These are phyloP conservation scores for Crocuta crocuta DNA, from an alignment of 2,113 vertebrate species.

Conservation along the genomic window DNA sequence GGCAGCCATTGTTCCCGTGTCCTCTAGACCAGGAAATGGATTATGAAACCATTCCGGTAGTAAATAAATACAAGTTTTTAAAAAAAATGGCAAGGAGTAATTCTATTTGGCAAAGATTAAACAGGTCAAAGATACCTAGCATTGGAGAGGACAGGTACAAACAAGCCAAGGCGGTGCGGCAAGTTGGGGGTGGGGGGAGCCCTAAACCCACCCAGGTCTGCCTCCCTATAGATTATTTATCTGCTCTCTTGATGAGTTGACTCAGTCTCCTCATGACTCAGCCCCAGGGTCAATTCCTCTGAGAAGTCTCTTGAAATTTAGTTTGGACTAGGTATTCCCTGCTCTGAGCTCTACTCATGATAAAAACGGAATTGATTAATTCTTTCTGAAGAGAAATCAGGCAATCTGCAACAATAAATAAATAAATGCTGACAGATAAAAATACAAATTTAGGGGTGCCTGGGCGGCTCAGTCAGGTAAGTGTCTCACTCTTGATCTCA, in stretches of 20 bases:
- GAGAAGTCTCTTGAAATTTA: not conserved
- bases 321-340: not conserved
- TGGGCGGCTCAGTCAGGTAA: too few relatives aligned
- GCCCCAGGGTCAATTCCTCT: not conserved
- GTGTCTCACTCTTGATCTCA: too few relatives aligned
- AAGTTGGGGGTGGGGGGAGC: too few relatives aligned
- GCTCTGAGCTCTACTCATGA: not conserved
- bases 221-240: not conserved
- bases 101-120: constrained; percentile 15
- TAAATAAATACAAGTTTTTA: not conserved
- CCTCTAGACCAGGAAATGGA: constrained; percentile 28
- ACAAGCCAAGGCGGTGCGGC: not conserved
- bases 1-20: not conserved
- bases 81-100: not conserved
- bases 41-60: not conserved
- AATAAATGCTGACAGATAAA: not conserved
- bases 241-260: not conserved
- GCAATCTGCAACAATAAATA: not conserved
- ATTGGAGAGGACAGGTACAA: not conserved
- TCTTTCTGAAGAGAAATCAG: constrained; percentile 6
- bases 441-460: not conserved
- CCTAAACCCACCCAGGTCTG: not conserved
- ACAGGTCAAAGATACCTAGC: not conserved
- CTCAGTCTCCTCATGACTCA: not conserved
- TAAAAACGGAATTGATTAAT: not conserved